Percentiles rank a stretch among this genome's conserved stretches.
Evolutionary conservation across 1,140 invertebrate species (phyloP).

Genomic region (Melanaphis sacchari): DNA sequence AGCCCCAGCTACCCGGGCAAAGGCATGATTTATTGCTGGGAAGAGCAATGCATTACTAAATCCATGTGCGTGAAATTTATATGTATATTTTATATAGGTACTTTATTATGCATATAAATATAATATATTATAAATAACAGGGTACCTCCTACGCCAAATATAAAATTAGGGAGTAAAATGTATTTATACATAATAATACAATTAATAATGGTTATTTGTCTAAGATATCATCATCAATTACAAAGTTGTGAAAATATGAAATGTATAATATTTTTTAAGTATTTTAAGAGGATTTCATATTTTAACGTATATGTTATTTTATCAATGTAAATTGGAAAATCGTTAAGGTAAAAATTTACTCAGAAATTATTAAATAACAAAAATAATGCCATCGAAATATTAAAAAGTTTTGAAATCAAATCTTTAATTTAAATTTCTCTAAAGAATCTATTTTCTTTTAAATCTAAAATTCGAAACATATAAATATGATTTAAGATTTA

Average conservation of each 20-base stretch:
- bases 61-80: conserved; percentile 41
- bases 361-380: neutral
- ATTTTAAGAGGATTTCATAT: too few relatives aligned
- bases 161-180: neutral
- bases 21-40: conserved; percentile 43
- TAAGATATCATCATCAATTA: too few relatives aligned
- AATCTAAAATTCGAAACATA: neutral
- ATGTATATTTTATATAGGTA: neutral
- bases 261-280: too few relatives aligned
- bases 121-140: neutral
- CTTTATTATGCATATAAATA: neutral
- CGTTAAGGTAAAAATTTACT: neutral
- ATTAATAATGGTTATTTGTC: neutral
- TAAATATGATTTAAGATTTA: too few relatives aligned
- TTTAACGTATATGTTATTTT: too few relatives aligned
- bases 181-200: neutral
- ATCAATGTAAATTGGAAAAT: neutral
- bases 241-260: too few relatives aligned
- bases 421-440: neutral
- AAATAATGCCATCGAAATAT: neutral
- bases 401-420: too few relatives aligned
- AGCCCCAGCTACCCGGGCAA: neutral
- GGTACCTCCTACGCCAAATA: neutral
- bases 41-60: conserved; percentile 42
- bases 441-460: neutral